Conservation (phyloP, 1,140 invertebrate species). For the fruit fly (Drosophila melanogaster) region DNA sequence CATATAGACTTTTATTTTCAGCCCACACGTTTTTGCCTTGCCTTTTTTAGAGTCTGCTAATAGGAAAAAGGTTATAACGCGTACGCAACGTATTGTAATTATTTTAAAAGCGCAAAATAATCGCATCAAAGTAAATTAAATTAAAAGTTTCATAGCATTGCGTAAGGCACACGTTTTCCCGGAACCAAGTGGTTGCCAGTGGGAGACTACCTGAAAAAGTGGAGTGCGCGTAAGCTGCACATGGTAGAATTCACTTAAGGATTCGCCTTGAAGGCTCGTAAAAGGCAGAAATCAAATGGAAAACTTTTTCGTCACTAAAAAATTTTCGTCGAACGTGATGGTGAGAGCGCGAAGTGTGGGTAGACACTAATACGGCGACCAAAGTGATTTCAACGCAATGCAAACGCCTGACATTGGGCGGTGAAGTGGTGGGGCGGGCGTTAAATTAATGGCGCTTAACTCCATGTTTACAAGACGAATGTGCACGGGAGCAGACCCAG, state of each 20-base stretch:
- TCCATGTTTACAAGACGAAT: conserved; percentile 83
- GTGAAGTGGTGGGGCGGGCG: conserved; percentile 16
- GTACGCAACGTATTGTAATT: conserved; percentile 66
- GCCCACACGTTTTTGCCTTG: neutral
- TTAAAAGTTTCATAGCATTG: conserved; percentile 69
- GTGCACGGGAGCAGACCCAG: conserved; percentile 31
- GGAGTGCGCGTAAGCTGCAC: conserved; percentile 64
- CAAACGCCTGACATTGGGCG: conserved; percentile 18
- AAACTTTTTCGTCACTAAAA: conserved; percentile 66
- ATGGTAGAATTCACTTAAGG: conserved; percentile 76
- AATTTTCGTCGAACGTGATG: conserved; percentile 65
- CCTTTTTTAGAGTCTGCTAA: conserved; percentile 33
- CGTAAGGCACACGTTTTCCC: conserved; percentile 62
- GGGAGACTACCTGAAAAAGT: neutral
- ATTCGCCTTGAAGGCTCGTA: conserved; percentile 52
- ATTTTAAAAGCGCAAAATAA: conserved; percentile 64
- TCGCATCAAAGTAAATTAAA: conserved; percentile 78
- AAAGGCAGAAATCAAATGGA: conserved; percentile 66
- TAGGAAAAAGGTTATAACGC: conserved; percentile 59
- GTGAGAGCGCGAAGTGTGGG: neutral
- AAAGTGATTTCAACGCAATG: conserved; percentile 69
- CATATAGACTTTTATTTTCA: neutral
- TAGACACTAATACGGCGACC: conserved; percentile 55
- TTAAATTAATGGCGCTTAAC: conserved; percentile 82
- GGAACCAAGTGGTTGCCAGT: neutral